Percentiles rank a stretch among this genome's conserved stretches.
phyloP scores from a whole-genome alignment of 1,140 invertebrate genomes.

The Tribolium castaneum region DNA sequence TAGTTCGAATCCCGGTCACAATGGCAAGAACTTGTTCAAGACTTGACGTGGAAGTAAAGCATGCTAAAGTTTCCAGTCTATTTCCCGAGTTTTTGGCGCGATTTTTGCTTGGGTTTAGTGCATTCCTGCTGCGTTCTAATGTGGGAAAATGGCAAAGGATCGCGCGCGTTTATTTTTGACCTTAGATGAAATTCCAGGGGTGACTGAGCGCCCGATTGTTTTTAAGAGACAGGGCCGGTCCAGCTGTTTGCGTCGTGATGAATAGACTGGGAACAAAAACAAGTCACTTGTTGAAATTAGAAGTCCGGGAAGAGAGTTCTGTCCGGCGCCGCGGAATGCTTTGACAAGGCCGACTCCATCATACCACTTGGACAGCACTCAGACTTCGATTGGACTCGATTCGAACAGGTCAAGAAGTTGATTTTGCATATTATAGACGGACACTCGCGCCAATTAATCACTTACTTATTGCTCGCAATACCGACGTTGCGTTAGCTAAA shows the following conservation, averaged over 20 bases:
- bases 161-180: constrained; percentile 1
- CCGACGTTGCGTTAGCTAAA: too few relatives aligned
- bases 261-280: constrained; percentile 61
- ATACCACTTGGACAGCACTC: constrained; percentile 33
- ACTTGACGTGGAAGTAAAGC: too few relatives aligned
- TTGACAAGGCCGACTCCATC: constrained; percentile 58
- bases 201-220: constrained; percentile 17
- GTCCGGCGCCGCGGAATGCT: constrained; percentile 59
- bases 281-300: constrained; percentile 61
- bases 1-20: too few relatives aligned
- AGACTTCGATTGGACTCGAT: constrained; percentile 29
- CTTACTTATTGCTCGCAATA: too few relatives aligned
- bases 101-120: background rate
- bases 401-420: background rate
- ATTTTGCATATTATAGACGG: too few relatives aligned
- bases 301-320: constrained; percentile 58
- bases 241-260: constrained; percentile 56
- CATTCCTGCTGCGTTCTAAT: background rate
- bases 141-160: constrained; percentile 9
- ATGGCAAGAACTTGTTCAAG: too few relatives aligned
- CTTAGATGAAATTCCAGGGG: constrained; percentile 28
- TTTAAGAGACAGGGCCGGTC: constrained; percentile 41
- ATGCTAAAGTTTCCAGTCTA: too few relatives aligned
- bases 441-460: too few relatives aligned
- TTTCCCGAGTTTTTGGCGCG: too few relatives aligned